Evolutionary conservation across 2,888 invertebrate species (phyloP).

Genomic region (Callosobruchus maculatus): DNA sequence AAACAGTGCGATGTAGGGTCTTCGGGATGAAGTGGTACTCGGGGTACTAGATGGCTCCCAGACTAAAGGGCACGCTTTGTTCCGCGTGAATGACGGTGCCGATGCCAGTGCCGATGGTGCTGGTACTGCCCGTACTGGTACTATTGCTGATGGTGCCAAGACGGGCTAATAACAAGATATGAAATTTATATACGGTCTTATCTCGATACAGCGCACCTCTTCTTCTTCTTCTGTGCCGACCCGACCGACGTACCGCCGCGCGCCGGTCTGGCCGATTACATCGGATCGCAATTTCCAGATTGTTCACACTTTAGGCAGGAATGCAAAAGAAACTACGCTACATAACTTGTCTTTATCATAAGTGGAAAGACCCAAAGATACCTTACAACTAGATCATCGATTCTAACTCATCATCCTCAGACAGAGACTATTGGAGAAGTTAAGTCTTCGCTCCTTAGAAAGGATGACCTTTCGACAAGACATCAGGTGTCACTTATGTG

Average conservation of each 20-base stretch:
- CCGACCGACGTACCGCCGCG: not conserved
- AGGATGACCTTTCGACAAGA: too few species aligned
- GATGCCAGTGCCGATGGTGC: not conserved
- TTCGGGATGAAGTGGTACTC: too few species aligned
- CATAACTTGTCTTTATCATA: too few species aligned
- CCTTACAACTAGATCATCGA: too few species aligned
- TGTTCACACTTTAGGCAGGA: not conserved
- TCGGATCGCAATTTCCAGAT: not conserved
- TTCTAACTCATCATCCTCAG: too few species aligned
- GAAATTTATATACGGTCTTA: not conserved
- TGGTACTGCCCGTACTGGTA: not conserved
- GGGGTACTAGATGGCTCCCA: too few species aligned
- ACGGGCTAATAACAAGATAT: not conserved
- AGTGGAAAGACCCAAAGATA: too few species aligned
- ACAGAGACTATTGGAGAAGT: too few species aligned
- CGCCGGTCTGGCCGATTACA: not conserved
- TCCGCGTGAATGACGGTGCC: not conserved
- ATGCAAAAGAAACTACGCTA: not conserved
- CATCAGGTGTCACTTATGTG: too few species aligned
- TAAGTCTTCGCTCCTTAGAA: too few species aligned
- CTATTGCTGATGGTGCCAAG: not conserved
- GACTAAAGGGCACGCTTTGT: not conserved
- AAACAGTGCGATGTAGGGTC: too few species aligned
- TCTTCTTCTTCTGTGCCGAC: not conserved
- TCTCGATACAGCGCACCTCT: not conserved